Evolutionary conservation across 2,797 vertebrate genomes (phyloP).

Genomic region (Champsocephalus esox): DNA sequence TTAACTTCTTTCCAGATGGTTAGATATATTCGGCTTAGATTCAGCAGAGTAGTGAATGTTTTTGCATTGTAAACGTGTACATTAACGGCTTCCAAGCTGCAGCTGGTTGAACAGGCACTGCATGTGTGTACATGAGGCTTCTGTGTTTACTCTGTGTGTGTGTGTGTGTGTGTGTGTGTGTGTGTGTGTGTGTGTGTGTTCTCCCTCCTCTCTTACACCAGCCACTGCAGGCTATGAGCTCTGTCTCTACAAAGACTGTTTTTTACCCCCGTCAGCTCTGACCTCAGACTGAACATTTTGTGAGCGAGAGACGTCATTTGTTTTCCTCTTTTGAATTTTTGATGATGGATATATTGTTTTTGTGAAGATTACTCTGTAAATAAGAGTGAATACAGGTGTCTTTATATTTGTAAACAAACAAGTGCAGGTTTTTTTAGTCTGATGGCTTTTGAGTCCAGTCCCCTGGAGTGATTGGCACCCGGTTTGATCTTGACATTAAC

Average conservation of each 20-base stretch:
- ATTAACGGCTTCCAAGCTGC: constrained; percentile 34
- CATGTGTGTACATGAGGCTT: constrained; percentile 36
- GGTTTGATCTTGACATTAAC: constrained; percentile 30
- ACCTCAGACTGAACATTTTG: constrained; percentile 11
- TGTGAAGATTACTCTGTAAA: not conserved
- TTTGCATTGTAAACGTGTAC: constrained; percentile 21
- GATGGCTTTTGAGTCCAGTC: constrained; percentile 8
- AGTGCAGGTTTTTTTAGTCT: not conserved
- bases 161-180: not conserved
- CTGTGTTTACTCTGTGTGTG: not conserved
- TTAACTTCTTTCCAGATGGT: not conserved
- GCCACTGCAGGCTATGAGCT: constrained; percentile 32
- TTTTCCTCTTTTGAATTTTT: not conserved
- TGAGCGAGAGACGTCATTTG: not conserved
- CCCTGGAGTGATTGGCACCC: constrained; percentile 12
- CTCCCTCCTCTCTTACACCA: not conserved
- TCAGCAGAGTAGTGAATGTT: not conserved
- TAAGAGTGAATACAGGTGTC: not conserved
- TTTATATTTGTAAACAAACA: not conserved
- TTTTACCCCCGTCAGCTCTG: constrained; percentile 30
- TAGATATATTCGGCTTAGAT: not conserved
- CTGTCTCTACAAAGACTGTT: constrained; percentile 30
- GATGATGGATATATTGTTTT: not conserved
- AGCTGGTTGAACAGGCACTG: constrained; percentile 41
- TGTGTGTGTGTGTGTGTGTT: not conserved